Evolutionary conservation across 2,888 invertebrate species (phyloP), one percentile per base, ranked within the genome.

Genomic region (Caenorhabditis japonica): DNA sequence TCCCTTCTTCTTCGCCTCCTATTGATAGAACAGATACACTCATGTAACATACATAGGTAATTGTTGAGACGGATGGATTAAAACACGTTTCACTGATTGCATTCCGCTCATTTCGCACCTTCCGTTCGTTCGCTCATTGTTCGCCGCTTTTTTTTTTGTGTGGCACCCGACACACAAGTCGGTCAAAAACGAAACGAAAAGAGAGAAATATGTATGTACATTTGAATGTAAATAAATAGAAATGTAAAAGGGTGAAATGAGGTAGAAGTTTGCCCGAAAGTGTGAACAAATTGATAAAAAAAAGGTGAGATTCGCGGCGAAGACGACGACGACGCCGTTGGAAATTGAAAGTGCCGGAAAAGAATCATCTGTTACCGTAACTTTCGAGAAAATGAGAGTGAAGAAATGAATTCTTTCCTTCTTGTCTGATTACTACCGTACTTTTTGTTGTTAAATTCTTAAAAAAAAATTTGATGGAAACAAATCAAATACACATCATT

Each of bases 211-310:
- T 51, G 51, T 62, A 49, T 64, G 64, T 64, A 56, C 47, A 64
- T 64, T 55, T 49, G 55, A 69, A 69, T 69, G 69, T 60, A 68
- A 68, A 68, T 68, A 68, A 68, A 68, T 68, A n/a, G n/a, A n/a
- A n/a, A n/a, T n/a, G 68, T 68, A 68, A 68, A 68, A 52, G 68
- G 59, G 68, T 68, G 68, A 68, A 69, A 69, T 69, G 69, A 69
- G 69, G 69, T 69, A 69, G 69, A 69, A 69, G 53, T 59, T 44
- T 46, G 68, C 46, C 34, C 30, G 53, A 36, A 55, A 47, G 47
- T 46, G 39, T 25, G 47, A 43, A 39, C 27, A 43, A 55, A 62
- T 55, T 62, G 62, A 62, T 62, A 34, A 61, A 55, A 44, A 61
- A 64, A 30, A 62, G 36, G 12, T 55, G 62, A 64, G 39, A 62